These are phyloP conservation scores for Rhimphoctona megacephalus DNA, from an alignment of 2,888 invertebrate species.

Conservation along the genomic window DNA sequence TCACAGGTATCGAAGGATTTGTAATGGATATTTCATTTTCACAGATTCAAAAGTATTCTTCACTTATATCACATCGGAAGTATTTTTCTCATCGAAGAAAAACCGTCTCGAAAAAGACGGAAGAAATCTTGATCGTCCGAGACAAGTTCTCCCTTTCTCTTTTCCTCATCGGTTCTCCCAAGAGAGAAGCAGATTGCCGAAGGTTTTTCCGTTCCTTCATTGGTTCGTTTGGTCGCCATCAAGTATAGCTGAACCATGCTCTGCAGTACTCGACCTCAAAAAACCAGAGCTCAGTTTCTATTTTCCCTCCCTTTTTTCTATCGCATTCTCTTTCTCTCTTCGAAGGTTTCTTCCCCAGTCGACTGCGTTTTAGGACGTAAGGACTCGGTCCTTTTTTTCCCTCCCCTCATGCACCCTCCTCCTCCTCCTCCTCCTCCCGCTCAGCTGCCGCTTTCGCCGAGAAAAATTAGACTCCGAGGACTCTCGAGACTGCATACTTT, in stretches of 20 bases:
- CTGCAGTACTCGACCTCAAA: conserved; percentile 64
- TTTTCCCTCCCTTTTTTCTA: background rate
- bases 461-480: conserved; percentile 68
- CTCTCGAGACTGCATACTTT: conserved; percentile 66
- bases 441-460: conserved; percentile 26
- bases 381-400: conserved; percentile 53
- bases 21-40: background rate
- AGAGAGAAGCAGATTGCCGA: conserved; percentile 61
- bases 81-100: conserved; percentile 54
- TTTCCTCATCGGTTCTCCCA: conserved; percentile 21
- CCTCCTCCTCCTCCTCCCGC: background rate
- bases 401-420: conserved; percentile 1
- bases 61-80: conserved; percentile 35
- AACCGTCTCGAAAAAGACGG: conserved; percentile 34
- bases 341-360: conserved; percentile 41
- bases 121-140: conserved; percentile 57
- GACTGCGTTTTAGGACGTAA: conserved; percentile 65
- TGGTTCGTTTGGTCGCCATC: conserved; percentile 59
- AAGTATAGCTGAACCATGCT: conserved; percentile 49
- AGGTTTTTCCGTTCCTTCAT: conserved; percentile 61
- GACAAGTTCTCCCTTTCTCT: conserved; percentile 33
- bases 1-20: background rate
- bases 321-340: conserved; percentile 2
- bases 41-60: conserved; percentile 15
- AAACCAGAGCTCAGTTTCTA: conserved; percentile 58